Evolutionary conservation across 2,888 invertebrate species (phyloP).

Genomic region (Linnaemya vulpina): DNA sequence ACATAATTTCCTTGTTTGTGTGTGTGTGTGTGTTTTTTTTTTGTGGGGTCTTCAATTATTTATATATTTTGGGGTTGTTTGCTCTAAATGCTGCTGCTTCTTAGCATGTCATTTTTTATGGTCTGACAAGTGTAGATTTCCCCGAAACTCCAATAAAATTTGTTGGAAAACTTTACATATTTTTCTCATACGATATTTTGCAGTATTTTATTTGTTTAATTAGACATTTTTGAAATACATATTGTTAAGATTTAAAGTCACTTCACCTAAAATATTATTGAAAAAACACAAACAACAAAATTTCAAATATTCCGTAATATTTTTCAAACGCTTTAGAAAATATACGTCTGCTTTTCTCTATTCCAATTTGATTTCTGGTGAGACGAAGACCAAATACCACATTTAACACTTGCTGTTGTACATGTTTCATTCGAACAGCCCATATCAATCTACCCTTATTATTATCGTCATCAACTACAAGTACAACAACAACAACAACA

Average conservation of each 20-base stretch:
- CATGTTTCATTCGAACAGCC: conserved; percentile 13
- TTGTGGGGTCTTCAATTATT: conserved; percentile 49
- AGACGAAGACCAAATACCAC: conserved; percentile 65
- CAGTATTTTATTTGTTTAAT: neutral
- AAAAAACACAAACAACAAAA: conserved; percentile 29
- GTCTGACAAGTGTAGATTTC: conserved; percentile 29
- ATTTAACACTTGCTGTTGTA: conserved; percentile 58
- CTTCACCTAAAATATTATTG: conserved; percentile 28
- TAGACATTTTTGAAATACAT: conserved; percentile 10
- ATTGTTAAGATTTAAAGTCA: conserved; percentile 17
- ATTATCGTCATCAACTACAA: conserved; percentile 37
- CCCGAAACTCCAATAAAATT: conserved; percentile 46
- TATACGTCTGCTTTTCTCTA: conserved; percentile 72
- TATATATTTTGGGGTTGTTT: conserved; percentile 43
- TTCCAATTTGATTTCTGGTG: conserved; percentile 77
- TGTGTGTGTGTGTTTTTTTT: no score
- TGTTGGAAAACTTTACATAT: neutral
- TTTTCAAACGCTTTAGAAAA: conserved; percentile 45
- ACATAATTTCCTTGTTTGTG: no score
- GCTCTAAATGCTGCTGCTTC: neutral
- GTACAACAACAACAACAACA: conserved; percentile 33
- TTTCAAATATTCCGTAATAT: conserved; percentile 24
- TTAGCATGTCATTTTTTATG: neutral
- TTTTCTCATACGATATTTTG: neutral
- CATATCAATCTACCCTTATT: conserved; percentile 69